Evolutionary conservation across 2,888 invertebrate genomes (phyloP), one percentile per base, ranked within the genome.

Genomic region (Branchellion lobata): DNA sequence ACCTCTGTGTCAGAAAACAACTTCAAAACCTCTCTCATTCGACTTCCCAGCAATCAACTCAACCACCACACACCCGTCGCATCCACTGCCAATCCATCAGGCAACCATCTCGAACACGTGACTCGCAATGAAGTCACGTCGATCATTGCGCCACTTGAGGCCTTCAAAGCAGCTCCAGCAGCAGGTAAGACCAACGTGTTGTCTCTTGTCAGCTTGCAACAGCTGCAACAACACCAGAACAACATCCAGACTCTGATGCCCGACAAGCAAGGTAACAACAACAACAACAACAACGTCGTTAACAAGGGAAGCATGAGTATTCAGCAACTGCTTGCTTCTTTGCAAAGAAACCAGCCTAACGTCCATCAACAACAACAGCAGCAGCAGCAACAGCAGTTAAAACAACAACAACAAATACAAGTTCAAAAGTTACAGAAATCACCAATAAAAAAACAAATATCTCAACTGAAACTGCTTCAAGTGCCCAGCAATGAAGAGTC

Each of bases 361-460:
- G 21, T n/a, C 24, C n/a, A 3, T 57, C 61, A 57, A 57, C 61
- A 57, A 57, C 21, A 5, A 24, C 61, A 57, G 8, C n/a, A 18
- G 21, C n/a, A 18, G 5, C n/a, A 57, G n/a, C 61, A 3, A 24
- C 24, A 18, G 21, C 21, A 18, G n/a, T n/a, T 5, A 24, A 5
- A 5, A 57, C 21, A 18, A 5, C 5, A 18, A n/a, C 61, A 57
- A 57, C 61, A 57, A 57, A 8, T n/a, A 57, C n/a, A 65, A 65
- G 8, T n/a, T 3, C 65, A 65, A 65, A 5, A 57, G 61, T 24
- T 57, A 5, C 24, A 18, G 24, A 8, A 57, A 18, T 57, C 61
- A n/a, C 61, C 61, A 57, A 57, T n/a, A n/a, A 57, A 57, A 57
- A 5, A 57, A 57, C 61, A 57, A n/a, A n/a, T n/a, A n/a, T 24